Base-by-base conservation (phyloP, 2,888 invertebrate species). In the Ceramica pisi region DNA sequence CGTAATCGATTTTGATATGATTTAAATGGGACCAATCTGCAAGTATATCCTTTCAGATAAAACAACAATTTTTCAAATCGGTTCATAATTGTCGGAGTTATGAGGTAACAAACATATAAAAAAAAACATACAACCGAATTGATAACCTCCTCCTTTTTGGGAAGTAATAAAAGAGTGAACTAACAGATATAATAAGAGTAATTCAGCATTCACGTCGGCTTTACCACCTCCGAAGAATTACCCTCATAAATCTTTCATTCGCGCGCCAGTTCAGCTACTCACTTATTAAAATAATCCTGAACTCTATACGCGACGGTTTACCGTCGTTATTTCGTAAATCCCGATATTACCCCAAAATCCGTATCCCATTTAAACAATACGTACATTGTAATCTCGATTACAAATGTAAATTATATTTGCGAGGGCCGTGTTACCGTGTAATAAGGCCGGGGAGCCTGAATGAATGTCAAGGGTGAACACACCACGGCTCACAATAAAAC, bases 231-330 rank as follows among this genome's bases (percentile, higher is more conserved):
- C 78, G 76, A 86, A 87, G 87, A 86, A 86, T 86, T 83, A 85
- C 88, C 84, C 78, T 88, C 84, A 88, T 90, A 90, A 90, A 90
- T 90, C 86, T 88, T 87, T 86, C 83, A 88, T 87, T 85, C 82
- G 80, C 81, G 74, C 80, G 77, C 80, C 80, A 75, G 75, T 80
- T 69, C 80, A 75, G 79, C 75, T 64, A 75, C 83, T 80, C 69
- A 76, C 84, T 78, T 78, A 81, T 82, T 83, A 84, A 84, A 81
- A 78, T 81, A 83, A 86, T 86, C 83, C 78, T 83, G 79, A 79
- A 83, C 87, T 83, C 81, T 88, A 86, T 83, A 84, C 70, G 74
- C 74, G 78, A 73, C 74, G 79, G 84, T 75, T 84, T 85, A 83
- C 85, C 82, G 84, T 76, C 82, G 77, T 83, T 88, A 87, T 85